These are phyloP conservation scores for Hyles lineata DNA, from an alignment of 2,888 invertebrate species.

Conservation along the genomic window DNA sequence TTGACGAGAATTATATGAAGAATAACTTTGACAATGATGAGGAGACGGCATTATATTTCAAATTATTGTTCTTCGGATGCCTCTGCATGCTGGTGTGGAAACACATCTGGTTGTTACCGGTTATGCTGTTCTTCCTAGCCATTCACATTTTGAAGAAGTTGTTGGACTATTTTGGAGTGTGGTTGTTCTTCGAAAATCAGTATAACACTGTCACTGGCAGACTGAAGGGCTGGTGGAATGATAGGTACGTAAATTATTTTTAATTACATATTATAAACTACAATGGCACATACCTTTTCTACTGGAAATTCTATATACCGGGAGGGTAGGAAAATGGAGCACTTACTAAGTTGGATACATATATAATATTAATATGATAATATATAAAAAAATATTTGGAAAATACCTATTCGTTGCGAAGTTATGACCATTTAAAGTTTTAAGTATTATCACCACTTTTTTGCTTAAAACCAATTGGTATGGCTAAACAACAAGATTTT, in stretches of 20 bases:
- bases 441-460: too few relatives aligned
- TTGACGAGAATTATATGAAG: constrained; percentile 77
- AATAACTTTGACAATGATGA: constrained; percentile 77
- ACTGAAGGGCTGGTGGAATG: constrained; percentile 85
- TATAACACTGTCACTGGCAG: constrained; percentile 68
- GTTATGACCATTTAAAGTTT: too few relatives aligned
- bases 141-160: constrained; percentile 87
- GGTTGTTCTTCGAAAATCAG: constrained; percentile 77
- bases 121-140: constrained; percentile 90
- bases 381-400: too few relatives aligned
- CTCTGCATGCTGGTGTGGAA: constrained; percentile 94
- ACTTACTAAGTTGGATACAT: too few relatives aligned
- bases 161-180: constrained; percentile 81
- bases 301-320: too few relatives aligned
- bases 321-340: too few relatives aligned
- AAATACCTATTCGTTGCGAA: too few relatives aligned
- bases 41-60: constrained; percentile 89
- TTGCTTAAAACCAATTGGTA: too few relatives aligned
- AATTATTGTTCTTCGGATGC: constrained; percentile 92
- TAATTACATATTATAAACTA: not conserved
- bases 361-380: too few relatives aligned
- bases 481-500: too few relatives aligned
- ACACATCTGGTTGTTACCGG: constrained; percentile 91
- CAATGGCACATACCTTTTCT: not conserved
- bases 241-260: constrained; percentile 71